Evolutionary conservation across 2,888 invertebrate species (phyloP), one percentile per base, ranked within the genome.

Genomic region (Dione juno): DNA sequence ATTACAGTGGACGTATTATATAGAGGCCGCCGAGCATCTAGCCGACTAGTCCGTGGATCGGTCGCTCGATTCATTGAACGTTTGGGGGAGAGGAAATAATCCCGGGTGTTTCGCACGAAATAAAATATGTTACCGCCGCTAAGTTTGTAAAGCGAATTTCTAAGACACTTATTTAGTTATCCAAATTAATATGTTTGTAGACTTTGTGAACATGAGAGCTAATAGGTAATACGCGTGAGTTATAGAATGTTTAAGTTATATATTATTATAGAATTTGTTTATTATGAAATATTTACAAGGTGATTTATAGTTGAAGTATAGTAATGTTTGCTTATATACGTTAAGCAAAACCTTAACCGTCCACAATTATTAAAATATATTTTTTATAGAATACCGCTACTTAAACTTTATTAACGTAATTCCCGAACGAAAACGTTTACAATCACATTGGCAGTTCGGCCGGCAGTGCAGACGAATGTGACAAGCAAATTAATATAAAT

Each of bases 61-160:
- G 78, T 80, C 73, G 72, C 70, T 41, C 71, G 79, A 86, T 79
- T 70, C 77, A 81, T 89, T 77, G 82, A 79, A 73, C 81, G 79
- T 84, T 85, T 74, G 79, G 81, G 76, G 81, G 79, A 82, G 37
- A 37, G 81, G 80, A 82, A 84, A 83, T 86, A 85, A 85, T 84
- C 81, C 82, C 76, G 79, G 83, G 82, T 81, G 84, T 82, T 88
- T 87, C 82, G 81, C 85, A 86, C 85, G 82, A 86, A 88, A 88
- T 88, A 89, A 89, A 89, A 89, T 88, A 89, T 86, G 87, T 85
- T 83, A 78, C 78, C 78, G 75, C 79, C 78, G 79, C 79, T 80
- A 79, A 79, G 79, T 87, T 84, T 84, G 80, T 84, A 83, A 83
- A 82, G 83, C 79, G 81, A 82, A 80, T 83, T 80, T 82, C 79